Evolutionary conservation across 2,888 invertebrate species (phyloP), one percentile per base, ranked within the genome.

Genomic region (Trisateles emortualis): DNA sequence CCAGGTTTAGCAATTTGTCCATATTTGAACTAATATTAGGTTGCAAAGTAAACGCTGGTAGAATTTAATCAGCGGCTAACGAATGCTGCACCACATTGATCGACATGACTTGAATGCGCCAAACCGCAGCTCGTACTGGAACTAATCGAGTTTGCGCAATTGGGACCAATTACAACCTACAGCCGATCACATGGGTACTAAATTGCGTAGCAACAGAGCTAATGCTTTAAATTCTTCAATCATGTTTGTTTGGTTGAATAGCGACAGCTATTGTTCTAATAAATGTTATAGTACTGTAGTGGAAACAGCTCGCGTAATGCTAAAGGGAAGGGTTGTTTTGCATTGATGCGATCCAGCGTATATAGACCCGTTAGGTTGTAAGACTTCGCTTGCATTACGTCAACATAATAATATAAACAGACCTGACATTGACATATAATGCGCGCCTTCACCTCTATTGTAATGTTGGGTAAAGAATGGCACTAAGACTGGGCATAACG

Each of bases 131-230:
- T 53, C 49, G 43, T 40, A 38, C 41, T 19, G 24, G 17, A 46
- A 54, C 66, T 75, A 78, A 82, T 78, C 64, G 70, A 67, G 71
- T 81, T 81, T 76, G 71, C 72, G 76, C 77, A 81, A 82, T 80
- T 72, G 68, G 17, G 50, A 55, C 65, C 73, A 81, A 79, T 82
- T 78, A 74, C 67, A 43, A 40, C 13, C 13, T 50, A 53, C 41
- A 56, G 44, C 52, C 52, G 49, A 61, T 66, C 55, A 62, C 54
- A 59, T 64, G 57, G 22, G 30, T 50, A 55, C 48, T 59, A 41
- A 56, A 56, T 54, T 47, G 50, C 47, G 39, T 54, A 40, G 57
- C 46, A 59, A 67, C 56, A 17, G 35, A 50, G n/a, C 19, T 57
- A 52, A 51, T 49, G 49, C 42, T 43, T 51, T 57, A 26, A 55